Base-by-base conservation (phyloP, 2,113 vertebrate genomes). In the Chloebia gouldiae region DNA sequence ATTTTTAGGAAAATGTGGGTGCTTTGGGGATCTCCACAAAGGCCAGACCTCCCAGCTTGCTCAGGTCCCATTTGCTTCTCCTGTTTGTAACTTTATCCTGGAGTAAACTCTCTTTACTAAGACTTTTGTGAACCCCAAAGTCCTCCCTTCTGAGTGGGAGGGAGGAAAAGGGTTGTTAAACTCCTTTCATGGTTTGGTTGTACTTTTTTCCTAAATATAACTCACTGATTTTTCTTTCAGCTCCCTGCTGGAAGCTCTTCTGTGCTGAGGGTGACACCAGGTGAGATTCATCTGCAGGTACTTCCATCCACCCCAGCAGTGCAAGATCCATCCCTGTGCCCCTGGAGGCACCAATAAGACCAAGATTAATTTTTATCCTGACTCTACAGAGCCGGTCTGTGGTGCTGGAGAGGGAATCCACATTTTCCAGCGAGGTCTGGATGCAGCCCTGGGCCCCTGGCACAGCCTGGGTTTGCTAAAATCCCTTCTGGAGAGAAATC, bases 191-290 rank as follows among this genome's bases (percentile, higher is more conserved):
- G 70, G 50, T 70, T 91, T 86, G 54, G 11, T 16, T 91, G 94
- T 77, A 30, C 68, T 12, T 59, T 82, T 95, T 72, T 77, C 4
- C 53, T 17, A 7, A 57, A 5, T 19, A 11, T 27, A 44, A 85
- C 65, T 59, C 60, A 15, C 80, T 97, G 77, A 24, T 51, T 92
- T 91, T 93, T 75, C 81, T 93, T 30, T 54, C 80, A 87, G 51
- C 85, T 68, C 49, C 82, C 81, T 73, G 11, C 63, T 49, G 76
- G 47, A 70, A 87, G 88, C 84, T 81, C 80, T 65, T 77, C 86
- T n/a, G 75, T 31, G 59, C 61, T 77, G 53, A 54, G 75, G 33
- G 37, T 73, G 83, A 44, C 63, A 11, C 49, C 22, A 3, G 44
- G 10, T 13, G 18, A 16, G 49, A 17, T 5, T 51, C 70, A 51